Evolutionary conservation across 2,888 invertebrate genomes (phyloP).

Genomic region (Atrina japonica): DNA sequence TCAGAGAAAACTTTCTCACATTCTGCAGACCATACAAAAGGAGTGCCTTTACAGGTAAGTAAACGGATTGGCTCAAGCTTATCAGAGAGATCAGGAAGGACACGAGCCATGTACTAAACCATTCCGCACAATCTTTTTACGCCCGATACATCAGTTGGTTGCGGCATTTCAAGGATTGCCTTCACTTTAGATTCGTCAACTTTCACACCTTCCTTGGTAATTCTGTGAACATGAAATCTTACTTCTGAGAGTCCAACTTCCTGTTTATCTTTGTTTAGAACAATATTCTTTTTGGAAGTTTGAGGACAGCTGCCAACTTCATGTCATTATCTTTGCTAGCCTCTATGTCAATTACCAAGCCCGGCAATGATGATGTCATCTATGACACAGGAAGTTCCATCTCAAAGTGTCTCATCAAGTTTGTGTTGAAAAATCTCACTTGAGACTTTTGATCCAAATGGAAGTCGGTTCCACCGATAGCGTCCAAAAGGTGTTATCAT

Average conservation of each 20-base stretch:
- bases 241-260: conserved; percentile 29
- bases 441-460: too few species aligned
- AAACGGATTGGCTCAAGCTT: conserved; percentile 27
- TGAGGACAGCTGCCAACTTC: conserved; percentile 27
- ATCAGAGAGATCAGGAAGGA: conserved; percentile 18
- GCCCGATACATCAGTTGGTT: conserved; percentile 46
- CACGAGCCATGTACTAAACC: conserved; percentile 30
- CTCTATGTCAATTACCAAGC: conserved; percentile 39
- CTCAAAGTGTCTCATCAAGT: conserved; percentile 46
- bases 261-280: too few species aligned
- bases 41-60: too few species aligned
- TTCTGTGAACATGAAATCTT: conserved; percentile 36
- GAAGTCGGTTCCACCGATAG: too few species aligned
- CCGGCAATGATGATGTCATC: too few species aligned
- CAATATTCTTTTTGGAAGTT: conserved; percentile 19
- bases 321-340: conserved; percentile 38
- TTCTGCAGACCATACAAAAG: conserved; percentile 39
- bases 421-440: too few species aligned
- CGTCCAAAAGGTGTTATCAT: too few species aligned
- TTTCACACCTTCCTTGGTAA: conserved; percentile 27
- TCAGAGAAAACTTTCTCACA: conserved; percentile 44
- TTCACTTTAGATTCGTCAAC: too few species aligned
- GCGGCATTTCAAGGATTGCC: too few species aligned
- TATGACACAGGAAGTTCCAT: conserved; percentile 39
- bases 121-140: conserved; percentile 33